Evolutionary conservation across 2,797 vertebrate species (phyloP), one percentile per base, ranked within the genome.

Genomic region (Cetoscarus ocellatus): DNA sequence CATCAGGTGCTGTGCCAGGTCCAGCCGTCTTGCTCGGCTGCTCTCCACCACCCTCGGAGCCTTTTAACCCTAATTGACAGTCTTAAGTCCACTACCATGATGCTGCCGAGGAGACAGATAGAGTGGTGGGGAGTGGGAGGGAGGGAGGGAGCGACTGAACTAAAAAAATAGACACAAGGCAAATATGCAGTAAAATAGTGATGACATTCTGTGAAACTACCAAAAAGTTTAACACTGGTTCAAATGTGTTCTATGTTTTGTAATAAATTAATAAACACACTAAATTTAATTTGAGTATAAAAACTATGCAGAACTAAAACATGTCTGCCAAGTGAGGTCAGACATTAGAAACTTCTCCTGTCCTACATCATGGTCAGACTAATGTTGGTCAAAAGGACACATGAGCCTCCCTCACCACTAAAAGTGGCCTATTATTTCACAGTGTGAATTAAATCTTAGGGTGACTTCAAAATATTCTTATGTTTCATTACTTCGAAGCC

Each of bases 41-140:
- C 85, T 83, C 78, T 82, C 75, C 74, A 77, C 88, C 80, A 75
- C 77, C 63, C 80, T 87, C 54, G 5, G 55, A 88, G 85, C 80
- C 84, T 90, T 91, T 91, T 87, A 93, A 86, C 87, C 87, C 86
- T 93, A 94, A 93, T 88, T 93, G 91, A 88, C 87, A 89, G 88
- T 79, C 86, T 92, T 78, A 88, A 69, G 85, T 87, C 88, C 74
- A 85, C 68, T 74, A 74, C 77, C 58, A 79, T 73, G 73, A 73
- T 72, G 64, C 67, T 87, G 77, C 78, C 43, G 75, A 50, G 59
- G 76, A 85, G 73, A 78, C 57, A 62, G 51, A 42, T 60, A 50
- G 61, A 14, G 36, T 70, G 51, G 38, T 15, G 34, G 13, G 27
- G 6, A 4, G 13, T 27, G 27, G 40, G 44, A 35, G 6, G 9